phyloP scores from a whole-genome alignment of 2,113 vertebrate species.

The human region DNA sequence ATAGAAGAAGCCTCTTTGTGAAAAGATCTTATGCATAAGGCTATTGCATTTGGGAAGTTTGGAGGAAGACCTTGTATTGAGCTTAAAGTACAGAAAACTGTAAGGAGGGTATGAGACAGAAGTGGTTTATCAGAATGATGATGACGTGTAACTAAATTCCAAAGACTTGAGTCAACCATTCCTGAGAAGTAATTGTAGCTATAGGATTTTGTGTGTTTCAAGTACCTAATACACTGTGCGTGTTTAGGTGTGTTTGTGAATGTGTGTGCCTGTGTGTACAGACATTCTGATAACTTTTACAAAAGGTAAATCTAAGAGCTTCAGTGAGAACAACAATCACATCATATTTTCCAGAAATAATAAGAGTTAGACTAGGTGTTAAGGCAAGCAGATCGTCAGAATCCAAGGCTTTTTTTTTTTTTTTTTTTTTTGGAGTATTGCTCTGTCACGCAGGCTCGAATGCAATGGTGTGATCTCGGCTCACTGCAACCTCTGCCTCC shows the following conservation, averaged over 20 bases:
- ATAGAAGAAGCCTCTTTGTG: accelerated
- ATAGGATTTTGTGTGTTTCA: background rate
- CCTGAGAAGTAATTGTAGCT: background rate
- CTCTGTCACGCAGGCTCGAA: no score
- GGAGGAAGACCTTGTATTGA: accelerated
- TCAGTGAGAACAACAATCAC: background rate
- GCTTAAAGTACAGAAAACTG: accelerated
- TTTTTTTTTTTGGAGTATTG: no score
- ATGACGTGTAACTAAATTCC: accelerated
- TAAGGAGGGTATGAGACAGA: accelerated
- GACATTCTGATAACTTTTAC: background rate
- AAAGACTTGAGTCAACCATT: background rate
- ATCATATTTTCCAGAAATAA: background rate
- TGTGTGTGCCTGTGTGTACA: accelerated
- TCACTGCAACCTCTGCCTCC: no score
- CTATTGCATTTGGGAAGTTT: accelerated
- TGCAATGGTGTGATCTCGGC: no score
- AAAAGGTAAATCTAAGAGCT: background rate
- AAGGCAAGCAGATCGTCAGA: background rate
- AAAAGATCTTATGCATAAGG: background rate
- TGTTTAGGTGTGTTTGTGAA: background rate
- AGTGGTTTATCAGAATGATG: accelerated
- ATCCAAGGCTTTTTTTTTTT: no score
- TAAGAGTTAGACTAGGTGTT: background rate
- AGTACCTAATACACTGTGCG: background rate